Conservation (phyloP, 2,797 vertebrate species). For the Hoplostethus mediterraneus region DNA sequence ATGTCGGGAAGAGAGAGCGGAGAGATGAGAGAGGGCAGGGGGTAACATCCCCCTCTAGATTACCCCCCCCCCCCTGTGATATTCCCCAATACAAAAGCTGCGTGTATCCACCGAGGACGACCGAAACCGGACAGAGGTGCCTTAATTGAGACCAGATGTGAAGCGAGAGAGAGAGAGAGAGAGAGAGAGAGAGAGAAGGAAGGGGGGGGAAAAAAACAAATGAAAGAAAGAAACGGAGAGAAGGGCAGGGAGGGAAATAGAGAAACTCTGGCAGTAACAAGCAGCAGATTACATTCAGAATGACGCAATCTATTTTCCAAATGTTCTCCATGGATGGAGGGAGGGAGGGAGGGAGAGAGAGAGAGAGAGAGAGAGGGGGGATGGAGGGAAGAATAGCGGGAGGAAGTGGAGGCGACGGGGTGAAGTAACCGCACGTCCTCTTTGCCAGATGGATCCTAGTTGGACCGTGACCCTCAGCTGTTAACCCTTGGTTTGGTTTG, state of each 20-base stretch:
- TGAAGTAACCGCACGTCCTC: conserved; percentile 60
- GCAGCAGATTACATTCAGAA: conserved; percentile 61
- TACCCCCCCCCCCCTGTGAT: neutral
- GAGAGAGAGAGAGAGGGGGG: conserved; percentile 29
- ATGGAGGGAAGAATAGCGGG: conserved; percentile 19
- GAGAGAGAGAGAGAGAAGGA: conserved; percentile 1
- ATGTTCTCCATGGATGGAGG: conserved; percentile 37
- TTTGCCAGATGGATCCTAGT: conserved; percentile 63
- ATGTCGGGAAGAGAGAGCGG: conserved; percentile 27
- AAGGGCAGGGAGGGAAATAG: conserved; percentile 38
- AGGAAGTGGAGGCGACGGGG: conserved; percentile 66
- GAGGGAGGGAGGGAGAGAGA: conserved; percentile 17
- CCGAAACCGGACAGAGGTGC: conserved; percentile 40
- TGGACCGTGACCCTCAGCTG: conserved; percentile 36
- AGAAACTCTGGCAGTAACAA: conserved; percentile 55
- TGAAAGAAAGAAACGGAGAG: conserved; percentile 38
- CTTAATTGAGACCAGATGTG: conserved; percentile 72
- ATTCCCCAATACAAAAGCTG: conserved; percentile 31
- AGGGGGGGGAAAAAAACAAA: neutral
- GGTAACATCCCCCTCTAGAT: conserved; percentile 14
- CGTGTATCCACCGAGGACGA: conserved; percentile 35
- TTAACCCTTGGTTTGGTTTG: conserved; percentile 59
- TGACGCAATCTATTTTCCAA: conserved; percentile 70
- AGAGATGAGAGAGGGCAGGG: conserved; percentile 17
- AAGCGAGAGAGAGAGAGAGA: conserved; percentile 19